A percentile compares a stretch with the other conserved stretches of the same genome.
phyloP scores from a whole-genome alignment of 23 tunicate genomes.

The Oikopleura albicans region DNA sequence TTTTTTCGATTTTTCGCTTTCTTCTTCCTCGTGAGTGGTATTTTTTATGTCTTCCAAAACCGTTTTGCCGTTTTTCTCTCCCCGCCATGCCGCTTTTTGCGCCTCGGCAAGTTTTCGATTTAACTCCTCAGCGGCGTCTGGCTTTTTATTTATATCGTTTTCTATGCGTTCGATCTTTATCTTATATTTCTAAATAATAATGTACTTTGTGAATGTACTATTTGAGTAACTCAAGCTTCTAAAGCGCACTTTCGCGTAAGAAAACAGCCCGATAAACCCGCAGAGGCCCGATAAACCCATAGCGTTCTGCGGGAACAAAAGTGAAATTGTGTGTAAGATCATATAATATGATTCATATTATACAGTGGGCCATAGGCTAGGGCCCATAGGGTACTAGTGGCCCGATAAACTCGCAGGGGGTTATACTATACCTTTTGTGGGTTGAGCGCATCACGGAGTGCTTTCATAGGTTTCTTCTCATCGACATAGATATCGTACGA shows the following conservation, averaged over 20 bases:
- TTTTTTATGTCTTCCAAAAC: background rate
- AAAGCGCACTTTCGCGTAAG: too few relatives aligned
- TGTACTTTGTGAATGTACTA: too few relatives aligned
- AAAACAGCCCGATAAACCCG: too few relatives aligned
- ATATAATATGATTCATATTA: too few relatives aligned
- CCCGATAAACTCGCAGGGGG: too few relatives aligned
- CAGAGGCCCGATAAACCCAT: too few relatives aligned
- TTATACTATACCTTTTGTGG: background rate
- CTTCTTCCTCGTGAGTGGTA: background rate
- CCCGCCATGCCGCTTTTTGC: background rate
- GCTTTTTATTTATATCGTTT: background rate
- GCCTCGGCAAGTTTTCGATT: background rate
- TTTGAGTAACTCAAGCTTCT: too few relatives aligned
- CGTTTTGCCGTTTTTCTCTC: background rate
- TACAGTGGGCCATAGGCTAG: too few relatives aligned
- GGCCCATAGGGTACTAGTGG: too few relatives aligned
- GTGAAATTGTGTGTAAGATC: too few relatives aligned
- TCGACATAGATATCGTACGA: background rate
- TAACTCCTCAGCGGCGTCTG: background rate
- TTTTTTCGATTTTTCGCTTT: background rate
- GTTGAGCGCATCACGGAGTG: background rate
- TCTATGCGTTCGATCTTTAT: background rate
- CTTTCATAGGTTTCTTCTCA: background rate
- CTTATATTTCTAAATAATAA: background rate
- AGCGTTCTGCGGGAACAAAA: too few relatives aligned